Conservation (phyloP, 1,140 invertebrate genomes). For the Lucilia sericata region DNA sequence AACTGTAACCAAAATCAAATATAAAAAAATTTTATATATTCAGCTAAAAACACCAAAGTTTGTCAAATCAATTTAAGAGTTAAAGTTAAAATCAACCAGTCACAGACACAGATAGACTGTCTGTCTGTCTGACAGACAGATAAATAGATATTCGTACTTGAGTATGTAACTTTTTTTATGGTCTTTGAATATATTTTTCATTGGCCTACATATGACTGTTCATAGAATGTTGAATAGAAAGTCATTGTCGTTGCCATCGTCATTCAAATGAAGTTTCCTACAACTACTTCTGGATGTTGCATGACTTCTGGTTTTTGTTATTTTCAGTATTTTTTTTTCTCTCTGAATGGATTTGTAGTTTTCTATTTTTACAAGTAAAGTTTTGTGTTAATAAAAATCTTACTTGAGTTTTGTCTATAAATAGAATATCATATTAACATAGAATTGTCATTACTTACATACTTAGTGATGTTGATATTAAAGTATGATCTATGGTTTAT, state of each 20-base stretch:
- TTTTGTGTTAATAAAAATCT: no score
- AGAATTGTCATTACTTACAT: slow-evolving; percentile 40
- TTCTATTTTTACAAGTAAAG: neutral
- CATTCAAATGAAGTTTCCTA: neutral
- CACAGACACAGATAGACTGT: no score
- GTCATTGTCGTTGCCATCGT: neutral
- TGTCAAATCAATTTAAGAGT: slow-evolving; percentile 11
- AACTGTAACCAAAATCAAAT: neutral
- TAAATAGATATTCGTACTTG: neutral
- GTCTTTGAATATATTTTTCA: neutral
- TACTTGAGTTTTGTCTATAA: neutral
- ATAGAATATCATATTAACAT: slow-evolving; percentile 33
- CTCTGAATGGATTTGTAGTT: neutral
- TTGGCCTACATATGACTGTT: neutral
- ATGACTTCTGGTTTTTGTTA: neutral
- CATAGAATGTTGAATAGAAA: neutral
- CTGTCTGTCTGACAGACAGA: neutral
- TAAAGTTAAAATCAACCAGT: neutral
- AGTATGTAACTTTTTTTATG: neutral
- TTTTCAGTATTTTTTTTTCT: neutral
- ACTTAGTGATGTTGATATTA: neutral
- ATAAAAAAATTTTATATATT: neutral
- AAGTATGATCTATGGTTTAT: slow-evolving; percentile 9
- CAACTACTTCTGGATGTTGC: neutral
- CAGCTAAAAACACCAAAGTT: neutral